These are phyloP conservation scores for Paelopatides confundens DNA, from an alignment of 53 echinoderm and acorn worm genomes.

Conservation along the genomic window DNA sequence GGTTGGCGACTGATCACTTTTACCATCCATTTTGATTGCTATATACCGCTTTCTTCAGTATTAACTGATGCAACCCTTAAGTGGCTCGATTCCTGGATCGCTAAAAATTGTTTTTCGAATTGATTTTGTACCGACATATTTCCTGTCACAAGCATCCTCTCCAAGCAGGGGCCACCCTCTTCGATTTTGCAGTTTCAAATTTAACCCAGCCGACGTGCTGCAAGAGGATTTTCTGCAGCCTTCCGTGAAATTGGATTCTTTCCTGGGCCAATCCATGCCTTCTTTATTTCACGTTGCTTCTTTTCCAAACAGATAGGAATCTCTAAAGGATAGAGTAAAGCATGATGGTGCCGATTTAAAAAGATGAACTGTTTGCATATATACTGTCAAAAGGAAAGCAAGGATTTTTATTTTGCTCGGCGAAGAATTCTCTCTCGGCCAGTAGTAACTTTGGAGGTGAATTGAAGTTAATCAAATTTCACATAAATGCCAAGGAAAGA, in stretches of 20 bases:
- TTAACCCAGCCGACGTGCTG: slow-evolving; percentile 23
- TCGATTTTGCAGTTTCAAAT: slow-evolving; percentile 28
- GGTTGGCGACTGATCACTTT: neutral
- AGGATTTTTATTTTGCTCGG: neutral
- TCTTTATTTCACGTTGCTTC: slow-evolving; percentile 34
- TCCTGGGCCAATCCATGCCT: slow-evolving; percentile 32
- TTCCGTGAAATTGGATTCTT: slow-evolving; percentile 45
- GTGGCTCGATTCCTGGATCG: slow-evolving; percentile 16
- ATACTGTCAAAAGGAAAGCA: neutral
- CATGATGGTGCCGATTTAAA: slow-evolving; percentile 4
- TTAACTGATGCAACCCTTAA: slow-evolving; percentile 7
- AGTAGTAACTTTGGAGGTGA: neutral
- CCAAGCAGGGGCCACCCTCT: slow-evolving; percentile 14
- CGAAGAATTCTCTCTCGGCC: neutral
- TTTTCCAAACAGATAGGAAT: slow-evolving; percentile 4
- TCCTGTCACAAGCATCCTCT: slow-evolving; percentile 34
- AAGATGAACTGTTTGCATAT: slow-evolving; percentile 11
- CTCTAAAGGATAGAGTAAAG: slow-evolving; percentile 16
- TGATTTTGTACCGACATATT: slow-evolving; percentile 41
- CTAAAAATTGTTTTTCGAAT: slow-evolving; percentile 45
- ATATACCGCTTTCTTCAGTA: neutral
- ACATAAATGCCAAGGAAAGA: neutral
- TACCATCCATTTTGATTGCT: neutral
- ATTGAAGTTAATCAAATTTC: slow-evolving; percentile 8
- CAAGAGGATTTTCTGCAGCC: slow-evolving; percentile 42